Evolutionary conservation across 2,888 invertebrate species (phyloP).

Genomic region (Lamellibrachia columna): DNA sequence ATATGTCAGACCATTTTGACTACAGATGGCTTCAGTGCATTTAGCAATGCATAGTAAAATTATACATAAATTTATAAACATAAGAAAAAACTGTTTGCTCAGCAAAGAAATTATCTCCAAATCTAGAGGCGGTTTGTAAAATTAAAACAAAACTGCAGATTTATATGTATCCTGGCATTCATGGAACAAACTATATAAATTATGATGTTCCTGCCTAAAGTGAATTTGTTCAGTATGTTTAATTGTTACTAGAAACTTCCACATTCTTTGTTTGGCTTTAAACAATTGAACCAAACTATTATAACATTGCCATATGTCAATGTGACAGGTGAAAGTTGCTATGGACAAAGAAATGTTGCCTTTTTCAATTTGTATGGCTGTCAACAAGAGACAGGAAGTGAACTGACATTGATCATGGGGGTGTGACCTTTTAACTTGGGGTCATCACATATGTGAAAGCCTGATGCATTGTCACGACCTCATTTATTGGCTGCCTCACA

Average conservation of each 20-base stretch:
- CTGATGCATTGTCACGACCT: neutral
- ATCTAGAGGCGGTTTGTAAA: too few relatives aligned
- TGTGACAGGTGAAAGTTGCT: neutral
- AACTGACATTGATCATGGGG: neutral
- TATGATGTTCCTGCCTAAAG: neutral
- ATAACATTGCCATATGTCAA: neutral
- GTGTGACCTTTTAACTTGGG: neutral
- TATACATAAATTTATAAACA: too few relatives aligned
- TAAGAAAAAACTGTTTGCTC: too few relatives aligned
- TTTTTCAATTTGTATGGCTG: neutral
- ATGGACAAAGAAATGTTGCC: constrained; percentile 1
- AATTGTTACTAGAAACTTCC: neutral
- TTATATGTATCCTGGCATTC: neutral
- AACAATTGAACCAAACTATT: neutral
- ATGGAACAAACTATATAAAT: neutral
- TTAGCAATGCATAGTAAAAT: too few relatives aligned
- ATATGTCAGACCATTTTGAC: too few relatives aligned
- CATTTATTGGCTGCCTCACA: neutral
- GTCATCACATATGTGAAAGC: neutral
- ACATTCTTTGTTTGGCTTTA: neutral
- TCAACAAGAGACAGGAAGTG: neutral
- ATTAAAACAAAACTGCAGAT: neutral
- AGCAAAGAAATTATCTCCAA: too few relatives aligned
- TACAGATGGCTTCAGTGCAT: too few relatives aligned
- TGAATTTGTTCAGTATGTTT: neutral